These are phyloP conservation scores for Menidia menidia DNA, from an alignment of 2,797 vertebrate genomes.

Conservation along the genomic window DNA sequence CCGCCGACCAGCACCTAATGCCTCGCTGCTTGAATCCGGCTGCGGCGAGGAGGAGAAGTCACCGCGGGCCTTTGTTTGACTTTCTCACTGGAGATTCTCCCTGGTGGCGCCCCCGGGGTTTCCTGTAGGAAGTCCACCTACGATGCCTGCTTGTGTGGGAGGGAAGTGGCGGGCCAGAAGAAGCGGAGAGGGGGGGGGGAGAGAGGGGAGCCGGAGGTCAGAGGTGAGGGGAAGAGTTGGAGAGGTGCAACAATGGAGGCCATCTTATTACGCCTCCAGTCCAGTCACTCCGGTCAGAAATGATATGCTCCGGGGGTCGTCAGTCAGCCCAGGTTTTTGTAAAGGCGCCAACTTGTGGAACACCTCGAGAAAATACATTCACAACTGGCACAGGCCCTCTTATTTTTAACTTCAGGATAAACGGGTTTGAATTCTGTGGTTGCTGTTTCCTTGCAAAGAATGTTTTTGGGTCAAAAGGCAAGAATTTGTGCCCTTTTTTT, in stretches of 20 bases:
- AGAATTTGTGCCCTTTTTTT: background rate
- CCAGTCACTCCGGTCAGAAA: background rate
- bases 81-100: conserved; percentile 67
- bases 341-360: background rate
- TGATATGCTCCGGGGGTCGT: background rate
- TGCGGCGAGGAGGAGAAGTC: conserved; percentile 38
- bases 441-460: no score
- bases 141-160: conserved; percentile 38
- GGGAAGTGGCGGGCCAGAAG: conserved; percentile 22
- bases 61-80: conserved; percentile 55
- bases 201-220: conserved; percentile 29
- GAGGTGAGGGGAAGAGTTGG: conserved; percentile 28
- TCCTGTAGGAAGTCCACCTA: conserved; percentile 76
- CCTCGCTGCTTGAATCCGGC: conserved; percentile 58
- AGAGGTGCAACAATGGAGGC: conserved; percentile 22
- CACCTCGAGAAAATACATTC: background rate
- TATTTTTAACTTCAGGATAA: background rate
- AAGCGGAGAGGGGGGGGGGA: conserved; percentile 9
- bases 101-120: conserved; percentile 44
- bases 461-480: background rate
- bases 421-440: background rate
- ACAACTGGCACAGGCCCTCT: background rate
- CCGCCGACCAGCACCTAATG: conserved; percentile 30
- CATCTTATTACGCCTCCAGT: conserved; percentile 7
- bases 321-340: background rate